Percentiles rank a stretch among this genome's conserved stretches.
phyloP scores from a whole-genome alignment of 2,113 vertebrate genomes.

The Philantomba maxwellii region DNA sequence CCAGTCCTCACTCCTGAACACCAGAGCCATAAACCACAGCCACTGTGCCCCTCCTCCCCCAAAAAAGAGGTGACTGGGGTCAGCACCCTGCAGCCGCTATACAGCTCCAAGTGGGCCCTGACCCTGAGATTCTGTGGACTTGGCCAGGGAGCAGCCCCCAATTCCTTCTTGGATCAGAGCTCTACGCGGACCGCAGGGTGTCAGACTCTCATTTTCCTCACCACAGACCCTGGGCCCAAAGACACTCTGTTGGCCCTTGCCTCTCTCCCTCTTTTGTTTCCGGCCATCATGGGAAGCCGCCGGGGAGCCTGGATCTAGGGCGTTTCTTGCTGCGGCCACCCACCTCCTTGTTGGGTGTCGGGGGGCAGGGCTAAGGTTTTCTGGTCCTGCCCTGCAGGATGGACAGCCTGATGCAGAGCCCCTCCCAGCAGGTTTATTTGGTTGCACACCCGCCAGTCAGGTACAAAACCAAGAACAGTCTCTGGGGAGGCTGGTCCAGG shows the following conservation, averaged over 20 bases:
- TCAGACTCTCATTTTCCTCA: not conserved
- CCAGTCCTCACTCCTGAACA: no score
- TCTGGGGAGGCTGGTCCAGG: not conserved
- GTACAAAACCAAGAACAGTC: not conserved
- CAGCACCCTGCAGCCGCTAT: not conserved
- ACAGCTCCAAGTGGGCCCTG: not conserved
- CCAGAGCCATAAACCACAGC: not conserved
- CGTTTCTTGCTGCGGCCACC: not conserved
- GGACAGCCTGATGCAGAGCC: not conserved
- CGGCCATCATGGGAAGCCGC: accelerated
- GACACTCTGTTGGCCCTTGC: not conserved
- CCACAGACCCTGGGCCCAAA: not conserved
- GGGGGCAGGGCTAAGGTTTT: not conserved
- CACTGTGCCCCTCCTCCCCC: not conserved
- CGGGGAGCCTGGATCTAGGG: accelerated
- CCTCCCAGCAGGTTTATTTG: slow-evolving; percentile 40
- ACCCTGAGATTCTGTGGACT: not conserved
- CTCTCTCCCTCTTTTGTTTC: not conserved
- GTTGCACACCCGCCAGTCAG: not conserved
- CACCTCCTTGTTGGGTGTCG: accelerated
- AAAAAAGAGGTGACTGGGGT: not conserved
- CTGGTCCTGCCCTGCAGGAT: not conserved
- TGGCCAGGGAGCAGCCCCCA: no score
- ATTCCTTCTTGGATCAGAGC: not conserved
- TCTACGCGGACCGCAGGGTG: not conserved